Evolutionary conservation across 2,888 invertebrate species (phyloP).

Genomic region (Fragum sueziense): DNA sequence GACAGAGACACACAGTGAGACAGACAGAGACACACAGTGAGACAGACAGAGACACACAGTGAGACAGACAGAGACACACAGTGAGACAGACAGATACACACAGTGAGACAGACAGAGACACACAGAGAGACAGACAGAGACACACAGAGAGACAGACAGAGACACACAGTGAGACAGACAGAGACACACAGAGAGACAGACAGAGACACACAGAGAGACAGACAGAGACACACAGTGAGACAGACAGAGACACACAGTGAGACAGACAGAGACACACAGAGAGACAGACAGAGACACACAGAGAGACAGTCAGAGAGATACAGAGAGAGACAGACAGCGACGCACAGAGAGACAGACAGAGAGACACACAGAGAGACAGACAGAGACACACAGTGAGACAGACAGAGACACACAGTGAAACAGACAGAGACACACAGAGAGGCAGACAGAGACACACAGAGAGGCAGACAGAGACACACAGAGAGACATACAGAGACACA

Average conservation of each 20-base stretch:
- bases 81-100: not conserved
- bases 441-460: too few species aligned
- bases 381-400: constrained; percentile 4
- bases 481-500: not conserved
- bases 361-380: not conserved
- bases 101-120: not conserved
- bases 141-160: not conserved
- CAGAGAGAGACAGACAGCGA: constrained; percentile 2
- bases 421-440: not conserved
- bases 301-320: constrained; percentile 12
- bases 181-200: constrained; percentile 1
- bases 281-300: constrained; percentile 16
- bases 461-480: not conserved
- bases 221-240: constrained; percentile 2
- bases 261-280: not conserved
- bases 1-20: not conserved
- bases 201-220: not conserved
- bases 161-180: not conserved
- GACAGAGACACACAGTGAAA: not conserved
- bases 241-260: not conserved
- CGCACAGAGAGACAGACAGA: not conserved
- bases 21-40: not conserved
- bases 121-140: not conserved
- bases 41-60: not conserved
- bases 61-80: constrained; percentile 7